phyloP scores from a whole-genome alignment of 2,888 invertebrate genomes.

The Leistus spinibarbis region DNA sequence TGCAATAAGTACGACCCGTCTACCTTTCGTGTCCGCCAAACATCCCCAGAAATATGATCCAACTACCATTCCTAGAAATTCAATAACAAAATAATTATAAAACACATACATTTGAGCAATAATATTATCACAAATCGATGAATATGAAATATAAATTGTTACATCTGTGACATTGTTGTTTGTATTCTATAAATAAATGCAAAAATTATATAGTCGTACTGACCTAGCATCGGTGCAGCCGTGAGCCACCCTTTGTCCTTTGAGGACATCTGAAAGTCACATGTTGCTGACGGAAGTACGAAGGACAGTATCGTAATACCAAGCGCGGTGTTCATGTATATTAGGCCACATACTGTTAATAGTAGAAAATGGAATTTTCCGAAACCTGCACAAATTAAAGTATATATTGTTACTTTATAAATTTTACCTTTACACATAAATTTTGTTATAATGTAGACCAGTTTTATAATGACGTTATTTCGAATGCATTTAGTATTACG shows the following conservation, averaged over 20 bases:
- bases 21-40: constrained; percentile 81
- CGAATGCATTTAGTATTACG: too few species aligned
- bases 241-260: constrained; percentile 78
- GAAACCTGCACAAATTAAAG: constrained; percentile 65
- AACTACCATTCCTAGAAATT: constrained; percentile 72
- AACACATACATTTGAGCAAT: too few species aligned
- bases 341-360: constrained; percentile 76
- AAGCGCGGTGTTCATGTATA: constrained; percentile 83
- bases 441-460: too few species aligned
- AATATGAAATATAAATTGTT: neutral
- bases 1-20: constrained; percentile 74
- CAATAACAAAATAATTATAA: neutral
- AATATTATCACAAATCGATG: neutral
- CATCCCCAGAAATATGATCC: constrained; percentile 88
- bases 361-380: constrained; percentile 82
- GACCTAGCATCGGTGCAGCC: constrained; percentile 78
- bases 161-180: constrained; percentile 1
- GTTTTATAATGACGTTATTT: too few species aligned
- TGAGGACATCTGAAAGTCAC: constrained; percentile 81
- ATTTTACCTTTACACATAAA: too few species aligned
- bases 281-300: constrained; percentile 81
- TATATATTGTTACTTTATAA: neutral
- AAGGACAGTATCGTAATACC: constrained; percentile 82
- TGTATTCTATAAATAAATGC: neutral
- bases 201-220: constrained; percentile 46